A percentile compares a stretch with the other conserved stretches of the same genome.
Evolutionary conservation across 2,113 vertebrate species (phyloP).

Genomic region (Nematolebias whitei): DNA sequence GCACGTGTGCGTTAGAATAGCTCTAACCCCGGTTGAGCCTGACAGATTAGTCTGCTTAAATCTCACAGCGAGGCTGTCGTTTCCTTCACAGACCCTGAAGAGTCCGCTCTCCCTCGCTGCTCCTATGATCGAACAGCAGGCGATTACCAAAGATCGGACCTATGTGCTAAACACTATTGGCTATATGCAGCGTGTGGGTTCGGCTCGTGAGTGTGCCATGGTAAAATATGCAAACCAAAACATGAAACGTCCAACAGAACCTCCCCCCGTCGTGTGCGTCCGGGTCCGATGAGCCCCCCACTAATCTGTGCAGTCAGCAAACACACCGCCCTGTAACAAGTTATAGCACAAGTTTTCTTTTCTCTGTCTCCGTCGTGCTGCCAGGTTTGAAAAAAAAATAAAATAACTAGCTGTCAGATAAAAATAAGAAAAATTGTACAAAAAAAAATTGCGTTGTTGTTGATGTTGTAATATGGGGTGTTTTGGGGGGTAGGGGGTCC

Average conservation of each 20-base stretch:
- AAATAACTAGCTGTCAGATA: slow-evolving; percentile 64
- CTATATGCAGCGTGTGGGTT: too few relatives aligned
- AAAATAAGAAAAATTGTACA: slow-evolving; percentile 47
- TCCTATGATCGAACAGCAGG: slow-evolving; percentile 54
- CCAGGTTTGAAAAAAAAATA: slow-evolving; percentile 64
- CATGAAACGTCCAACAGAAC: slow-evolving; percentile 34
- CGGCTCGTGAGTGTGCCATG: too few relatives aligned
- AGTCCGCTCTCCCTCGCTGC: slow-evolving; percentile 10
- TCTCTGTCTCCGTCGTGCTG: slow-evolving; percentile 72
- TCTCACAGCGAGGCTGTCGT: slow-evolving; percentile 60
- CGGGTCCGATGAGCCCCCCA: slow-evolving; percentile 53
- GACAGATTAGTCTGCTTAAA: slow-evolving; percentile 78
- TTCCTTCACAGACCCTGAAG: slow-evolving; percentile 67
- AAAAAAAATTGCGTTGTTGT: slow-evolving; percentile 66
- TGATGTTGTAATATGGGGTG: slow-evolving; percentile 77
- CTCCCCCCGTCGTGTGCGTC: slow-evolving; percentile 24
- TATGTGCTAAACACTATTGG: slow-evolving; percentile 73
- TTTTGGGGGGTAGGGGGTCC: slow-evolving; percentile 76
- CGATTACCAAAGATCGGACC: slow-evolving; percentile 80
- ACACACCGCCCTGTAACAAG: slow-evolving; percentile 64
- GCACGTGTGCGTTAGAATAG: slow-evolving; percentile 64
- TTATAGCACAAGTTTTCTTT: slow-evolving; percentile 80
- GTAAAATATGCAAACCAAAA: slow-evolving; percentile 69
- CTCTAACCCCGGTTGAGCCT: slow-evolving; percentile 77
- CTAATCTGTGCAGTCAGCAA: slow-evolving; percentile 48